A percentile compares a stretch with the other conserved stretches of the same genome.
Conservation (phyloP, 2,888 invertebrate genomes). For the Toxonevra muliebris region DNA sequence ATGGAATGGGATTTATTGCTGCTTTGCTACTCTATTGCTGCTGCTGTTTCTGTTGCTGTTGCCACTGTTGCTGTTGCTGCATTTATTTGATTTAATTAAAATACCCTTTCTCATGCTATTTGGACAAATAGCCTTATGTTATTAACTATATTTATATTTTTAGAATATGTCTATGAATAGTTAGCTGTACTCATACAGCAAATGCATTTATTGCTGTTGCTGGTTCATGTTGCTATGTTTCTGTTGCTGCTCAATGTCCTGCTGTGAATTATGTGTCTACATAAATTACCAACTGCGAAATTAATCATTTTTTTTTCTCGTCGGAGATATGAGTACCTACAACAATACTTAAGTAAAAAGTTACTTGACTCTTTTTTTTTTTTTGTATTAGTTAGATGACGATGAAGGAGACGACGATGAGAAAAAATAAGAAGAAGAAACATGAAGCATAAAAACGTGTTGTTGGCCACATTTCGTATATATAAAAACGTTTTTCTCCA, state of each 20-base stretch:
- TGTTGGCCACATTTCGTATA: no score
- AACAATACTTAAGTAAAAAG: no score
- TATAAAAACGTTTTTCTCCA: no score
- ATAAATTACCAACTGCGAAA: constrained; percentile 58
- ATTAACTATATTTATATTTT: constrained; percentile 2
- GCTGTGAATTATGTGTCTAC: constrained; percentile 60
- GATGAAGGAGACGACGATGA: no score
- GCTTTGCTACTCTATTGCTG: background rate
- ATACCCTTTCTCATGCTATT: background rate
- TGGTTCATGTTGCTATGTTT: background rate
- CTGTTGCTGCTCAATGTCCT: constrained; percentile 40
- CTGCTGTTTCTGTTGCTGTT: background rate
- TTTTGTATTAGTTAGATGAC: no score
- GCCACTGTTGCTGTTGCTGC: background rate
- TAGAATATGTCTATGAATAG: background rate
- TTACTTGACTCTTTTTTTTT: no score
- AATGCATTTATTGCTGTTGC: constrained; percentile 5
- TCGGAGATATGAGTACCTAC: no score
- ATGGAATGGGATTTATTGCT: background rate
- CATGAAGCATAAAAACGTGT: no score
- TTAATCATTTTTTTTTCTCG: constrained; percentile 55
- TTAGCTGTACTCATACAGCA: constrained; percentile 2
- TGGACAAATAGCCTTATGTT: background rate
- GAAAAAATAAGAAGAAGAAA: no score
- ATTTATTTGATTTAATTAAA: constrained; percentile 5